Evolutionary conservation across 2,888 invertebrate species (phyloP).

Genomic region (Cataglyphis altisquamis): DNA sequence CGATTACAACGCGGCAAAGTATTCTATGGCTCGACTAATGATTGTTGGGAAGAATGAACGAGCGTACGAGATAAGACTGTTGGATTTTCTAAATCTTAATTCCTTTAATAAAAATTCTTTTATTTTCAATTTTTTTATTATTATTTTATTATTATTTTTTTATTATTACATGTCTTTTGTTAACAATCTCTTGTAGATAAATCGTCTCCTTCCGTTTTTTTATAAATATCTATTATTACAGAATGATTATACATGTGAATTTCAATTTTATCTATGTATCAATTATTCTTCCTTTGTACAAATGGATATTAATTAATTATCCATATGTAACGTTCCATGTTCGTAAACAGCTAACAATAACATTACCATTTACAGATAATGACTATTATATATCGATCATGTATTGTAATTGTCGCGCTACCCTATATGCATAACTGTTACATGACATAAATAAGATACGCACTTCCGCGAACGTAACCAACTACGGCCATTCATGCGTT

Average conservation of each 20-base stretch:
- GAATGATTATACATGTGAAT: not conserved
- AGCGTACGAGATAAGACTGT: not conserved
- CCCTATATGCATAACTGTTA: slow-evolving; percentile 3
- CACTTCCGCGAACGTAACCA: not conserved
- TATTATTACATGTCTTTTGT: not conserved
- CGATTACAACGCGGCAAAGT: not conserved
- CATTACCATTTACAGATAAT: slow-evolving; percentile 54
- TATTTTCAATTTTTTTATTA: not conserved
- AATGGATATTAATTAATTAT: not conserved
- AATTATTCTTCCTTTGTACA: not conserved
- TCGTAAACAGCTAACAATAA: slow-evolving; percentile 7
- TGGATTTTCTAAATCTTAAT: not conserved
- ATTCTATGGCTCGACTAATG: not conserved
- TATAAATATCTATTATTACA: not conserved
- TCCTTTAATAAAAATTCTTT: not conserved
- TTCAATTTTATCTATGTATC: not conserved
- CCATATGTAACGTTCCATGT: not conserved
- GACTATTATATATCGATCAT: slow-evolving; percentile 4
- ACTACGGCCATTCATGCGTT: not conserved
- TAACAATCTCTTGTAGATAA: not conserved
- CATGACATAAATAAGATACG: slow-evolving; percentile 1
- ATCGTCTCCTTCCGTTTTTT: not conserved
- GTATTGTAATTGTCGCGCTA: not conserved
- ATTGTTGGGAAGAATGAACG: not conserved
- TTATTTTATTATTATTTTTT: not conserved